Evolutionary conservation across 2,113 vertebrate genomes (phyloP), one percentile per base, ranked within the genome.

Genomic region (Chlorodrepanis virens): DNA sequence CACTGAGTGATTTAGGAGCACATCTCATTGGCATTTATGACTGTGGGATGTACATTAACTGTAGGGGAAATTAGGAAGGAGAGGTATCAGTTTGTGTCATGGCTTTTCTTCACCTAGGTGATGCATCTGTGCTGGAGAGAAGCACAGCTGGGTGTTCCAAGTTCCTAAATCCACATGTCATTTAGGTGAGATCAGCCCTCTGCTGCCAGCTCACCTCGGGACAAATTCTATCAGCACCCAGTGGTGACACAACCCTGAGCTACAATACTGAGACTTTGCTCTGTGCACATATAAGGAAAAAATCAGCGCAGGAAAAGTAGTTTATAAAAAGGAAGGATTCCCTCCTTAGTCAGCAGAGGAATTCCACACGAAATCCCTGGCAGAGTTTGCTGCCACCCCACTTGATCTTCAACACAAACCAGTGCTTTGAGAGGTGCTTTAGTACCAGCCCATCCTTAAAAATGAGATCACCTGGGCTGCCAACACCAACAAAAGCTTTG

Each of bases 211-310:
- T 81, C 86, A 35, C 61, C 84, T 50, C 77, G 11, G 65, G 16
- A 64, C 52, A 12, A 74, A 10, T 27, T 9, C 2, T 3, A 4
- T 12, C 9, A 10, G 39, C 77, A n/a, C 3, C 1, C 6, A 29
- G 3, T 0, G 5, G 45, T 19, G 86, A 57, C 40, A 49, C 24
- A 81, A 7, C 0, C 0, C 44, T 4, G 44, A 90, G 50, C 3
- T 83, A 33, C 28, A 68, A 1, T 1, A 13, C 6, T 12, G 35
- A 40, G 47, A 11, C 31, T 82, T 50, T 29, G 29, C 60, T 20
- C 52, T 10, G 2, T 5, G 14, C n/a, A 33, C 7, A 3, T 1
- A 9, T 0, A 24, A 61, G 39, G 64, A 83, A 67, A 24, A n/a
- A 44, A 6, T 63, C 33, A 9, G 60, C 5, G 24, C 1, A 33